These are phyloP conservation scores for Holcopasites calliopsidis DNA, from an alignment of 1,140 invertebrate genomes.

Conservation along the genomic window DNA sequence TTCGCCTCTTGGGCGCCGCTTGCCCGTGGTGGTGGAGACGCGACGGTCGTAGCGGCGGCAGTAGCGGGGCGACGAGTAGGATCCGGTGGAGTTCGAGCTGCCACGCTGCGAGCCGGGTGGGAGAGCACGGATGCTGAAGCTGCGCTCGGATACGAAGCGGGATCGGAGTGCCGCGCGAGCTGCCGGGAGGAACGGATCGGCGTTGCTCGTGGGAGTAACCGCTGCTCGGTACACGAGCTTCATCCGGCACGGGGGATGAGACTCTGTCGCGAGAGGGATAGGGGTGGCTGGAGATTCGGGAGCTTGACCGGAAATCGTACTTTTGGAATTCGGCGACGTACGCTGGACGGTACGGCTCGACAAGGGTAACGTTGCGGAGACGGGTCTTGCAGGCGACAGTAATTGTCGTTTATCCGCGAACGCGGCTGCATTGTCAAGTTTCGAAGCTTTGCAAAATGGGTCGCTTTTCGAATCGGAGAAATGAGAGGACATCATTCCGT, in stretches of 20 bases:
- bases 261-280: no score
- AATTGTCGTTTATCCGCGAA: no score
- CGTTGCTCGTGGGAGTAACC: not conserved
- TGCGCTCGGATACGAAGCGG: slow-evolving; percentile 27
- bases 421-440: no score
- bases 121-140: slow-evolving; percentile 60
- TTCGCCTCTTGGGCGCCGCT: slow-evolving; percentile 66
- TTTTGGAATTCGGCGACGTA: no score
- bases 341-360: no score
- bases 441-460: no score
- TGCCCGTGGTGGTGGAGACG: slow-evolving; percentile 49
- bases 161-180: slow-evolving; percentile 58
- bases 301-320: no score
- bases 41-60: slow-evolving; percentile 23
- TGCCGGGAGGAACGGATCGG: slow-evolving; percentile 40
- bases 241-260: not conserved
- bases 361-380: no score
- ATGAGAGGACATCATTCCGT: no score
- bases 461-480: no score
- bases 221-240: not conserved
- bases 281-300: no score
- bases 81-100: slow-evolving; percentile 30
- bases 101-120: slow-evolving; percentile 54
- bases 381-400: no score
- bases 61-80: slow-evolving; percentile 23